These are phyloP conservation scores for Galerucella pusilla DNA, from an alignment of 2,888 invertebrate species.

Conservation along the genomic window DNA sequence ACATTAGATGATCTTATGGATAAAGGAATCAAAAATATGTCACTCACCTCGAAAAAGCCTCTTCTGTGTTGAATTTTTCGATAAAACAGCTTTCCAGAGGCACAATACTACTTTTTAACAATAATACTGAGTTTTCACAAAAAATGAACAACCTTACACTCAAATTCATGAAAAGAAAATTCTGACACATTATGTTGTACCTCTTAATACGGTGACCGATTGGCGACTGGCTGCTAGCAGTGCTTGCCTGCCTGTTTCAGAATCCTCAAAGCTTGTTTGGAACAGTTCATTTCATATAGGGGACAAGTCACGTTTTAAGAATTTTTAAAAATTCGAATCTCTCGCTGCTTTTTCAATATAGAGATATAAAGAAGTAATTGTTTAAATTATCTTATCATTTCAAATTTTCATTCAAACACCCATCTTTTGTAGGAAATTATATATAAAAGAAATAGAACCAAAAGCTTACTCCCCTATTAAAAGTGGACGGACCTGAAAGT, in stretches of 20 bases:
- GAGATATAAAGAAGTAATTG: not conserved
- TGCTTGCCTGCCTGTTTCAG: conserved; percentile 63
- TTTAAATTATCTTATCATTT: not conserved
- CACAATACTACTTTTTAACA: conserved; percentile 56
- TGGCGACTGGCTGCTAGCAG: conserved; percentile 63
- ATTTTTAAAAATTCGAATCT: not conserved
- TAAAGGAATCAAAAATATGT: conserved; percentile 61
- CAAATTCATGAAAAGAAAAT: conserved; percentile 63
- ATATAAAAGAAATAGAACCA: not conserved
- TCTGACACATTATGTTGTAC: conserved; percentile 67
- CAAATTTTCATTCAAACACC: not conserved
- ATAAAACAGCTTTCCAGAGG: conserved; percentile 54
- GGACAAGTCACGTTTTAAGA: conserved; percentile 36
- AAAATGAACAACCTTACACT: conserved; percentile 60
- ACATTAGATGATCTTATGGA: conserved; percentile 22
- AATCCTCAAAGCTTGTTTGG: conserved; percentile 67
- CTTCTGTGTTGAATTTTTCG: conserved; percentile 53
- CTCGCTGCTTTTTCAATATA: not conserved
- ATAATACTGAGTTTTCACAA: conserved; percentile 58
- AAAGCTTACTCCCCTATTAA: conserved; percentile 41
- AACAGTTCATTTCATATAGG: conserved; percentile 59
- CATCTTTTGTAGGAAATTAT: not conserved
- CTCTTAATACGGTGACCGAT: conserved; percentile 64
- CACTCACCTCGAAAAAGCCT: conserved; percentile 64
- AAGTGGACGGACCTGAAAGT: conserved; percentile 43